Evolutionary conservation across 64 coral and sea anemone species (phyloP), one percentile per base, ranked within the genome.

Genomic region (Montipora foliosa): DNA sequence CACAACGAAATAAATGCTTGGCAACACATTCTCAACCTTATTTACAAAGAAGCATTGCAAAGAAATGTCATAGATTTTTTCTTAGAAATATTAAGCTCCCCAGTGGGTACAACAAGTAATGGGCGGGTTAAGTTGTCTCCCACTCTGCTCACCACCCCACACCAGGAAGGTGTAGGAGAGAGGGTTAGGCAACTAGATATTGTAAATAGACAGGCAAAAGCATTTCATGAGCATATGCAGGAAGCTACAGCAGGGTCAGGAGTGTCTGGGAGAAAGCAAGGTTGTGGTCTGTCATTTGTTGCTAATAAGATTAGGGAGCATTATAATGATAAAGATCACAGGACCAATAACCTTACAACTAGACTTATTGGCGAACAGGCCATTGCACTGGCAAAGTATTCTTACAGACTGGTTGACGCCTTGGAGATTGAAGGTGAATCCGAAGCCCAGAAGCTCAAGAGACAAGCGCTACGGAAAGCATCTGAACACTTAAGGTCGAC

Each of bases 251-350:
- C 17, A n/a, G 19, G 7, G 7, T 16, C 44, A 84, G 80, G 58
- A 37, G 67, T 58, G 8, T 71, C 4, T 49, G 70, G 37, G 11
- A 47, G 47, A 44, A 60, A 74, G 24, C 24, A 79, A 91, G 89
- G 83, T n/a, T 95, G 89, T 95, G 76, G 89, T 51, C 67, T 92
- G 52, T 76, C 82, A 68, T 92, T 91, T 84, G 70, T 95, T 88
- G 89, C 89, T 57, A 87, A 47, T 11, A 87, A 70, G 73, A 82
- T 89, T 59, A 88, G 25, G n/a, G 76, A 92, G 47, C 89, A 95
- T 75, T 95, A 94, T 24, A 21, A 87, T 78, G 77, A 89, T 80
- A 83, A 94, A 77, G 53, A 90, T 74, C 49, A 90, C 45, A 76
- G 47, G 20, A 37, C 15, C 25, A 95, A 86, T 61, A 90, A 90